Conservation (phyloP, 2,888 invertebrate species). For the Cheilosia impressa region DNA sequence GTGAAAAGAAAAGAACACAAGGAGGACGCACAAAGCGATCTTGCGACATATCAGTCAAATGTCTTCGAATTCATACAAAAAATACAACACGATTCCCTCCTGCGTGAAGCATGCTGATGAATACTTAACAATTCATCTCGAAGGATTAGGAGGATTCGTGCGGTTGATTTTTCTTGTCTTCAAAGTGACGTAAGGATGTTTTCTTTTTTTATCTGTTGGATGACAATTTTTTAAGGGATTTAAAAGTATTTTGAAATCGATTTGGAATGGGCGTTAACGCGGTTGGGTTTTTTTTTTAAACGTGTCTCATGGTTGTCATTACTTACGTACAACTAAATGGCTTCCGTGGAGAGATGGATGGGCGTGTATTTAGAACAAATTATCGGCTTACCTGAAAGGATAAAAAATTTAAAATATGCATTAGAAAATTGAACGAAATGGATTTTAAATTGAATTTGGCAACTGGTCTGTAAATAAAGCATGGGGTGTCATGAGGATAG, state of each 20-base stretch:
- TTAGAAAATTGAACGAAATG: constrained; percentile 22
- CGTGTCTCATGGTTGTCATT: constrained; percentile 53
- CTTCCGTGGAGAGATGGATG: constrained; percentile 19
- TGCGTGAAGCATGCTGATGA: constrained; percentile 25
- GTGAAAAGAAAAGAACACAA: constrained; percentile 5
- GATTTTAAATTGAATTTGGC: constrained; percentile 30
- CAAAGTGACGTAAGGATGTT: constrained; percentile 4
- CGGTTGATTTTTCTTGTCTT: constrained; percentile 22
- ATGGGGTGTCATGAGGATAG: constrained; percentile 13
- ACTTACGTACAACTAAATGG: constrained; percentile 37
- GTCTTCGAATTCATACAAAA: constrained; percentile 19
- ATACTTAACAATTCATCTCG: constrained; percentile 66
- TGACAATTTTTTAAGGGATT: constrained; percentile 53
- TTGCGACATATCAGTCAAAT: constrained; percentile 50
- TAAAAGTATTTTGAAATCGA: constrained; percentile 42
- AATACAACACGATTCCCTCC: constrained; percentile 3
- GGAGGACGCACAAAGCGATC: constrained; percentile 36
- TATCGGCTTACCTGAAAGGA: constrained; percentile 73
- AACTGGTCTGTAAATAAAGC: constrained; percentile 17
- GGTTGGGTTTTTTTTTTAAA: constrained; percentile 2
- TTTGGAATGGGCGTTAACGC: constrained; percentile 45
- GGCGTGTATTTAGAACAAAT: constrained; percentile 58
- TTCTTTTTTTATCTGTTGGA: neutral
- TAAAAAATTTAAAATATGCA: constrained; percentile 11
- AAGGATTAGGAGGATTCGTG: constrained; percentile 46